Evolutionary conservation across 64 coral and sea anemone species (phyloP), one percentile per base, ranked within the genome.

Genomic region (Trachythela sp.): DNA sequence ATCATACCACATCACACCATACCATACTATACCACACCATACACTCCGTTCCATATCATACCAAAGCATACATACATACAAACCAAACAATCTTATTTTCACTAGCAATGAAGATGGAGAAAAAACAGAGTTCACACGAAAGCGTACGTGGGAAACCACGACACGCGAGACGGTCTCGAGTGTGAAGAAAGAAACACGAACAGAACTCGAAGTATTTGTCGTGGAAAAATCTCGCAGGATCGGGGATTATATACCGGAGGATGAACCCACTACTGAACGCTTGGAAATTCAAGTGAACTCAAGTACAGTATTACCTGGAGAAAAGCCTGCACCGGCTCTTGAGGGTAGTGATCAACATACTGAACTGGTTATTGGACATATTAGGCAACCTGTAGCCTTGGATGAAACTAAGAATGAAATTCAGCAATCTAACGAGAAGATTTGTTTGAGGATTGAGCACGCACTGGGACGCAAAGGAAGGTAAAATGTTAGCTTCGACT

Each of bases 141-240:
- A 80, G 37, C 75, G 75, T 4, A 80, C 75, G 75, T 80, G 75
- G 75, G 33, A 80, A 9, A 80, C 75, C 75, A 80, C 75, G 4
- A 80, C 75, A 35, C 75, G 75, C 75, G 75, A 80, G 75, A 80
- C 75, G 31, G 30, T 30, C 75, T 34, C 75, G 75, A 80, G 75
- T 80, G 30, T 80, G 75, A 80, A 80, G 75, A 80, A 36, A 37
- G 75, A 80, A 39, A 80, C 31, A 17, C 29, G 71, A 27, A 77
- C 33, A 35, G 75, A 80, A 80, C 75, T 80, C 31, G 75, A 80
- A 18, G 75, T 80, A 39, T 80, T 80, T 36, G 75, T 80, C 27
- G 75, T 80, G 30, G 75, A 80, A 30, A 80, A 80, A 39, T 35
- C 75, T 35, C 31, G 75, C 13, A 80, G 37, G 37, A 35, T 30